These are phyloP conservation scores for Ceyx margarethae DNA, from an alignment of 2,113 vertebrate genomes.

Conservation along the genomic window DNA sequence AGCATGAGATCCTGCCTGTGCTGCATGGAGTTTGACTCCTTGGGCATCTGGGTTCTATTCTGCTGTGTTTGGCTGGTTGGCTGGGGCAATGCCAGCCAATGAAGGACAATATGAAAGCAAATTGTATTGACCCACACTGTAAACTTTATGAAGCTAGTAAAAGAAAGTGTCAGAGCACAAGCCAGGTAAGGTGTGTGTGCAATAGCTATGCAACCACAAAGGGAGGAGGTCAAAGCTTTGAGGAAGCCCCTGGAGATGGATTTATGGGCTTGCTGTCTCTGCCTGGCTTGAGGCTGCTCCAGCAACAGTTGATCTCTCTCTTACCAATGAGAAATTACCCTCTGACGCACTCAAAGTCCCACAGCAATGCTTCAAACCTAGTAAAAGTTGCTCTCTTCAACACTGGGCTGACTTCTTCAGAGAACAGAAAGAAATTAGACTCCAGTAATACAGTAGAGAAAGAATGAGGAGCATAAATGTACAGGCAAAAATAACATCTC, in stretches of 20 bases:
- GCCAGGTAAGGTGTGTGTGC: neutral
- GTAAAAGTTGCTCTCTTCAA: neutral
- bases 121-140: neutral
- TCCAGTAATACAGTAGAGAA: neutral
- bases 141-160: neutral
- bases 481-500: neutral
- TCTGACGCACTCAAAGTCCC: neutral
- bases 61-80: fast-evolving
- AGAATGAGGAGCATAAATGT: neutral
- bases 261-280: neutral
- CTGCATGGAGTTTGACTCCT: neutral
- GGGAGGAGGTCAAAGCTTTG: neutral
- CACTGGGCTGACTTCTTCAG: fast-evolving
- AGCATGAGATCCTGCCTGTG: neutral
- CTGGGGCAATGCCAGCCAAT: neutral
- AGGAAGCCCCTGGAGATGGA: neutral
- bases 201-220: neutral
- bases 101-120: neutral
- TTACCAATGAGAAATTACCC: neutral
- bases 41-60: neutral
- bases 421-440: fast-evolving
- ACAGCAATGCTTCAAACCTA: neutral
- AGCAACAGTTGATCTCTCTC: neutral
- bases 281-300: neutral
- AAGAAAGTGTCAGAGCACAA: neutral